phyloP scores from a whole-genome alignment of 2,888 invertebrate species.

The Erebia ligea region DNA sequence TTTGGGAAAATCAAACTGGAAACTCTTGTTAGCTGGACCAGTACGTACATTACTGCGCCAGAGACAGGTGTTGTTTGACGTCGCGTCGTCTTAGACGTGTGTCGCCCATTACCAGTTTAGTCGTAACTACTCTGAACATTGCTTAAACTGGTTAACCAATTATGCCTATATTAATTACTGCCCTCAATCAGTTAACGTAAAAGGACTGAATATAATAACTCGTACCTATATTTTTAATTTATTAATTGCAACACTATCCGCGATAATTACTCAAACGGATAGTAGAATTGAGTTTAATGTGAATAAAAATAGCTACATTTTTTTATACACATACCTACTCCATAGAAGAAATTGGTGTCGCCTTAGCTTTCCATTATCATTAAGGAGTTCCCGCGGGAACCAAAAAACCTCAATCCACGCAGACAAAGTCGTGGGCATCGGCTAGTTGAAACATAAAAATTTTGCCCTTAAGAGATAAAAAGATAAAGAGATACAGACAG shows the following conservation, averaged over 20 bases:
- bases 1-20: background rate
- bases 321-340: background rate
- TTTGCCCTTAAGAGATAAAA: no score
- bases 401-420: no score
- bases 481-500: no score
- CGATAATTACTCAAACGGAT: background rate
- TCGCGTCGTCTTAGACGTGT: background rate
- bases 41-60: background rate
- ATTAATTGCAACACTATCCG: slow-evolving; percentile 10
- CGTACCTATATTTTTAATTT: background rate
- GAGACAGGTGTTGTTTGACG: background rate
- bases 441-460: no score
- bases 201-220: background rate
- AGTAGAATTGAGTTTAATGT: background rate
- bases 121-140: background rate
- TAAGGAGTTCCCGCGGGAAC: no score
- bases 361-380: background rate
- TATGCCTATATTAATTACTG: background rate
- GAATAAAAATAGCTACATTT: background rate
- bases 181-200: background rate
- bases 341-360: background rate
- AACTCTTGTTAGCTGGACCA: background rate
- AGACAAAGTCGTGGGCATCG: no score
- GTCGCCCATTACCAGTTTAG: background rate
- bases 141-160: background rate